These are phyloP conservation scores for Ethmia dodecea DNA, from an alignment of 2,888 invertebrate genomes.

Conservation along the genomic window DNA sequence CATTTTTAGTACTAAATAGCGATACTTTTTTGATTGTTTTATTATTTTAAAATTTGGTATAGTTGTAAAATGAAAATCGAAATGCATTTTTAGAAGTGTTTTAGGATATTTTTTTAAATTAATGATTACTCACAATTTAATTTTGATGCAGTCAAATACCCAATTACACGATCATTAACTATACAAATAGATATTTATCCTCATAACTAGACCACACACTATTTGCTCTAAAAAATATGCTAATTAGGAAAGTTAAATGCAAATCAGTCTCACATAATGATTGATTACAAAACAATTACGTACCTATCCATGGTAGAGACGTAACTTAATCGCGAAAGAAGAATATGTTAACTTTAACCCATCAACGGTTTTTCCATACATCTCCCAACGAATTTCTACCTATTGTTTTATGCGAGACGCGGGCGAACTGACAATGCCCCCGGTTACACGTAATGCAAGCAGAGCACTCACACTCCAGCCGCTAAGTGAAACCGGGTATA, in stretches of 20 bases:
- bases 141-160: no score
- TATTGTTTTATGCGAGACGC: constrained; percentile 64
- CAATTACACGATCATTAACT: no score
- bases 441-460: constrained; percentile 55
- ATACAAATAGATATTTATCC: no score
- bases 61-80: no score
- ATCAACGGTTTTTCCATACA: constrained; percentile 44
- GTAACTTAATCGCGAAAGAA: constrained; percentile 33
- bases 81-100: no score
- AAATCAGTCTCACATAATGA: constrained; percentile 18
- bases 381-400: constrained; percentile 66
- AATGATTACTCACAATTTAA: no score
- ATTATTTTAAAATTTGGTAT: no score
- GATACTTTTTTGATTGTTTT: no score
- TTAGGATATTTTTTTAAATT: no score
- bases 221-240: constrained; percentile 6
- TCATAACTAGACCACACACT: no score
- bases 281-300: constrained; percentile 30
- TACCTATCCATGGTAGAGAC: constrained; percentile 9
- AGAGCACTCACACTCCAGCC: constrained; percentile 50
- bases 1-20: no score
- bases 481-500: constrained; percentile 71
- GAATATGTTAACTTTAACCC: constrained; percentile 32
- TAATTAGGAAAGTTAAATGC: constrained; percentile 7
- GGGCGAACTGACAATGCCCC: constrained; percentile 57